Percentiles rank a stretch among this genome's conserved stretches.
phyloP scores from a whole-genome alignment of 2,888 invertebrate genomes.

The Chalcosyrphus nemorum region DNA sequence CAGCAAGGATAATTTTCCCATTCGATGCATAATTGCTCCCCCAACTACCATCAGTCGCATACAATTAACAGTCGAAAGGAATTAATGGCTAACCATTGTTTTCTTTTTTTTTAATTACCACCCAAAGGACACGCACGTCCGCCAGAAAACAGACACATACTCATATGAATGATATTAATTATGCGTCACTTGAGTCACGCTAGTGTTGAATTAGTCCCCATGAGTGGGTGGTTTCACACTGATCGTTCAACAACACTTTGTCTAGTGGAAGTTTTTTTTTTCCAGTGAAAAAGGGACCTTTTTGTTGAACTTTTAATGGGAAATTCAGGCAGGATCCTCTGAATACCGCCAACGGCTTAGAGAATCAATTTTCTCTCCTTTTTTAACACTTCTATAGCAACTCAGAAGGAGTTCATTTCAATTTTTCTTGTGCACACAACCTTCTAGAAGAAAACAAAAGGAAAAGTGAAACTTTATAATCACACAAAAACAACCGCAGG shows the following conservation, averaged over 20 bases:
- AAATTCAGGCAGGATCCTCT: not conserved
- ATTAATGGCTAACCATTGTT: not conserved
- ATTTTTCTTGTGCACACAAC: not conserved
- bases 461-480: constrained; percentile 29
- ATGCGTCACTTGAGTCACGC: constrained; percentile 23
- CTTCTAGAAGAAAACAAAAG: not conserved
- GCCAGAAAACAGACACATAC: not conserved
- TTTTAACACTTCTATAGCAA: not conserved
- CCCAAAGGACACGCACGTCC: not conserved
- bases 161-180: constrained; percentile 9
- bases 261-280: not conserved
- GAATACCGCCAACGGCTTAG: not conserved
- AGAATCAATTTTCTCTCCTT: not conserved
- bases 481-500: constrained; percentile 17
- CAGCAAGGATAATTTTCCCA: not conserved
- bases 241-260: no score
- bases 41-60: no score
- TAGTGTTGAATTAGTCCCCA: not conserved
- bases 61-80: constrained; percentile 6
- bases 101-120: constrained; percentile 9
- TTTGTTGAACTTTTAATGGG: constrained; percentile 13
- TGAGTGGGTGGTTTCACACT: not conserved
- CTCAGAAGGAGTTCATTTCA: not conserved
- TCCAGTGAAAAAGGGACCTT: not conserved
- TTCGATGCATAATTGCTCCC: no score